Evolutionary conservation across 2,113 vertebrate species (phyloP), one percentile per base, ranked within the genome.

Genomic region (Carassius gibelio): DNA sequence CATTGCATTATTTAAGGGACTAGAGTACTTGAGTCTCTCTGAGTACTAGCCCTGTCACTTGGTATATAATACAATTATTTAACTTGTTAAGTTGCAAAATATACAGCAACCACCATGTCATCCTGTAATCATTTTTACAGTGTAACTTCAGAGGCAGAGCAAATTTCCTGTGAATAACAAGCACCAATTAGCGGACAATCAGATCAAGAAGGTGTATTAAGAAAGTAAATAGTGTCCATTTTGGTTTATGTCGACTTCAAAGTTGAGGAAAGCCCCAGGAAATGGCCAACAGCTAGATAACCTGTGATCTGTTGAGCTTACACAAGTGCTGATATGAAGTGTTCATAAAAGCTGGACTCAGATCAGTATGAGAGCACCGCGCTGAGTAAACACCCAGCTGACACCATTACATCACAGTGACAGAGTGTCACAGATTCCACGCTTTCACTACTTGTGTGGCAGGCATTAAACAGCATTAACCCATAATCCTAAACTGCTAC

Each of bases 401-500:
- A 80, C 55, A n/a, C 81, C 36, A 88, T 83, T 72, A 26, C 4
- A 48, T 55, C 48, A 52, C 83, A 61, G 81, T 50, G 57, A 69
- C 66, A 36, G 72, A 78, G 69, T 71, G 45, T 71, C 81, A 85
- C 64, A 88, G 57, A 87, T 69, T 21, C 64, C 57, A 75, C 75
- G n/a, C 85, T 74, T 82, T 83, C 75, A 82, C 30, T 86, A 76
- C 88, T 90, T 84, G 86, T 75, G 87, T 86, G 83, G 83, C 80
- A 88, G 76, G 83, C 84, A 80, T 79, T 88, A 84, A 87, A 88
- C 81, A 72, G 84, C 84, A 86, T 88, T 86, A 86, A 71, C 84
- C 34, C 72, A 64, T 89, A 92, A 93, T 91, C 91, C 87, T 87
- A 87, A 88, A 93, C 87, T 90, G 90, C 90, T 91, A 88, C 91